Base-by-base conservation (phyloP, 2,888 invertebrate species). In the Poecilobothrus nobilitatus region DNA sequence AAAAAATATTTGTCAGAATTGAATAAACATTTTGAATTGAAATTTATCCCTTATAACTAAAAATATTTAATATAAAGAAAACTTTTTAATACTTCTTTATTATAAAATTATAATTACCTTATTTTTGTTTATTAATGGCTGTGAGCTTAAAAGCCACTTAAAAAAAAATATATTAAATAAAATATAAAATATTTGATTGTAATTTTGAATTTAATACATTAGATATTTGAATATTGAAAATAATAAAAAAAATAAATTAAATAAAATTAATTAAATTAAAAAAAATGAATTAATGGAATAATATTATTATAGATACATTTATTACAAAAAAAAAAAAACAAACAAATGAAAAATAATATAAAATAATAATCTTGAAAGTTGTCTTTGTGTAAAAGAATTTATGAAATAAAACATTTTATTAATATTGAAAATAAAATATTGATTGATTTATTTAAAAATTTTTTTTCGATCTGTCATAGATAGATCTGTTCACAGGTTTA, bases 111-210 rank as follows among this genome's bases (percentile, higher is more conserved):
- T 27, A 53, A 53, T 37, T 37, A 37, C 53, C 53, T 53, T 53
- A 53, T 53, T 53, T 53, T 53, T 53, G 53, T 63, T 63, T 63
- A 27, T 63, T 27, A 63, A 63, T 27, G 63, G 63, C 63, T 63
- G 63, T 63, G 63, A 63, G 63, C 63, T 63, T 63, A 15, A 63
- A 63, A 63, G 63, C 63, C 63, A 63, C 63, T 63, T 63, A 63
- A 63, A 15, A 6, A 53, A 53, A 53, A 18, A 53, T 15, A 41
- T 12, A 41, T 12, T 41, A 6, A 41, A 41, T 41, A 53, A 18
- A 6, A 53, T 53, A 53, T 53, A 18, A 18, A 53, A 53, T 2
- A 41, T 53, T 53, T 53, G 53, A 12, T 9, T 53, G 53, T 53
- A 53, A 53, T 53, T 53, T 53, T 53, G 9, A 53, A 53, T 53